phyloP scores from a whole-genome alignment of 1,140 invertebrate species.

The Conus ventricosus region DNA sequence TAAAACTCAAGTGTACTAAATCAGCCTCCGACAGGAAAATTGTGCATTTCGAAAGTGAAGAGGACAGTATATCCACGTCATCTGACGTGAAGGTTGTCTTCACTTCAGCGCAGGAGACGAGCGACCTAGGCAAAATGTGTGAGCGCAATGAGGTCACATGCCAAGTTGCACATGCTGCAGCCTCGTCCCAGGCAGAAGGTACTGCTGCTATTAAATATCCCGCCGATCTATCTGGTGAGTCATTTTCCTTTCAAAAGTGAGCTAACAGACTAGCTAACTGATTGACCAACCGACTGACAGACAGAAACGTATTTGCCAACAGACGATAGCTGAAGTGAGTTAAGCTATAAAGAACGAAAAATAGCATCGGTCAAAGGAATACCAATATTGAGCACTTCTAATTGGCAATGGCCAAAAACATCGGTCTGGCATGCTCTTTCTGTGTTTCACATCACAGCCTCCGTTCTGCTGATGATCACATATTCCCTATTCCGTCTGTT shows the following conservation, averaged over 20 bases:
- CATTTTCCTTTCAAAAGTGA: background rate
- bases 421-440: too few species aligned
- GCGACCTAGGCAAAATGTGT: background rate
- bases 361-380: too few species aligned
- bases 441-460: too few species aligned
- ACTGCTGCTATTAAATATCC: background rate
- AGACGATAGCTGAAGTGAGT: too few species aligned
- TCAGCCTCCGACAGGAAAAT: background rate
- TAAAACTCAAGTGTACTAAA: background rate
- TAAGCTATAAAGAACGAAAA: too few species aligned
- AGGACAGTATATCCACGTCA: background rate
- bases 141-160: background rate
- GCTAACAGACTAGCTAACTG: background rate
- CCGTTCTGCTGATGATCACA: too few species aligned
- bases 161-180: background rate
- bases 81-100: background rate
- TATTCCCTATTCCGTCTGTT: too few species aligned
- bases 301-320: background rate
- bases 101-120: background rate
- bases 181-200: background rate
- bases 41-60: background rate
- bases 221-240: background rate
- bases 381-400: too few species aligned
- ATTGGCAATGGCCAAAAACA: too few species aligned
- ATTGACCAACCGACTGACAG: background rate